Percentiles rank a stretch among this genome's conserved stretches.
phyloP scores from a whole-genome alignment of 2,888 invertebrate genomes.

The Punctoribates punctum region DNA sequence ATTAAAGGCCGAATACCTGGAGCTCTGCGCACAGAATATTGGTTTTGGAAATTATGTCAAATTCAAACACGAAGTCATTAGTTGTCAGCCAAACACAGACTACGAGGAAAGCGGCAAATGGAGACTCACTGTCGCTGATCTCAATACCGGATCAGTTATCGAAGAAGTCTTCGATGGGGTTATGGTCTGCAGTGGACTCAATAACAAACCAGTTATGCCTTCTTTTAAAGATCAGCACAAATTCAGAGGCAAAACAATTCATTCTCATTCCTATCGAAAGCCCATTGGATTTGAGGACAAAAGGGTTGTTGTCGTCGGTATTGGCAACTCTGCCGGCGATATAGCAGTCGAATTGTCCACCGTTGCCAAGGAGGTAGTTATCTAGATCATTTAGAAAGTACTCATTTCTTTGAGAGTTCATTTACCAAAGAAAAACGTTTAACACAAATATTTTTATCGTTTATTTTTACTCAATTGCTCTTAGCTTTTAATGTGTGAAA shows the following conservation, averaged over 20 bases:
- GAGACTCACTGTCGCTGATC: not conserved
- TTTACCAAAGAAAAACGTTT: too few relatives aligned
- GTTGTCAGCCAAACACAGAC: conserved; percentile 42
- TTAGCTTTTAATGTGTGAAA: too few relatives aligned
- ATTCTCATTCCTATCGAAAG: conserved; percentile 49
- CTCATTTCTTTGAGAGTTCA: too few relatives aligned
- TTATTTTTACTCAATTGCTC: too few relatives aligned
- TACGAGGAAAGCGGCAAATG: conserved; percentile 43
- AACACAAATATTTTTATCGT: too few relatives aligned
- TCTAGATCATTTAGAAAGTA: too few relatives aligned
- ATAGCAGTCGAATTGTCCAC: conserved; percentile 53
- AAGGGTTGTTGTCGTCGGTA: conserved; percentile 56
- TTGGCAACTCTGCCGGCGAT: conserved; percentile 57
- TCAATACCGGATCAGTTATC: not conserved
- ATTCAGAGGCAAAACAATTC: conserved; percentile 51
- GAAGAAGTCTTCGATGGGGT: conserved; percentile 55
- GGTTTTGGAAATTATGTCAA: conserved; percentile 50
- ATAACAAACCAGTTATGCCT: conserved; percentile 55
- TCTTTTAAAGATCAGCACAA: conserved; percentile 53
- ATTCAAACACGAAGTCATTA: conserved; percentile 51
- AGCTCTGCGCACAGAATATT: conserved; percentile 52
- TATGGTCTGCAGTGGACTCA: conserved; percentile 57
- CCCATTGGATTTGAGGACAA: conserved; percentile 50
- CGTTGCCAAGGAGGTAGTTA: conserved; percentile 51
- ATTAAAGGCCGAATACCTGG: conserved; percentile 50